phyloP scores from a whole-genome alignment of 1,140 invertebrate species.

The Drosophila varians region DNA sequence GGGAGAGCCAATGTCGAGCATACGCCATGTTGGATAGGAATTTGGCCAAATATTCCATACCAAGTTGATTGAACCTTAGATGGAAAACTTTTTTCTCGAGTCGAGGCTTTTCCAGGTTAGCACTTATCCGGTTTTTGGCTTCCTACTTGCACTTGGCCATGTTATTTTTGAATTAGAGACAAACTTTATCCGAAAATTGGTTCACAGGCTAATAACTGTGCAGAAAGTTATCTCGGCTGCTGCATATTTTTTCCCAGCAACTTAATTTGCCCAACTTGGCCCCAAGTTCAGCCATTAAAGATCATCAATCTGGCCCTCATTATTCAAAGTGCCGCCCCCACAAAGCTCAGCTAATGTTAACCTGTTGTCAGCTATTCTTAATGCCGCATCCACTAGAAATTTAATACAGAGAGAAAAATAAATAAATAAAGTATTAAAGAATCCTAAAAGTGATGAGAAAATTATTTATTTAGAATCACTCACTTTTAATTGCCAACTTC shows the following conservation, averaged over 20 bases:
- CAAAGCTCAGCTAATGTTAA: slow-evolving; percentile 49
- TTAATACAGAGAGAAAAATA: not conserved
- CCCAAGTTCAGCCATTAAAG: slow-evolving; percentile 37
- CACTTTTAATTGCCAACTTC: not conserved
- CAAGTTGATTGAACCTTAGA: slow-evolving; percentile 47
- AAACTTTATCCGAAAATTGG: not conserved
- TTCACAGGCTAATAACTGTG: not conserved
- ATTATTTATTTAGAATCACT: not conserved
- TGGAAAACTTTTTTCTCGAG: slow-evolving; percentile 12
- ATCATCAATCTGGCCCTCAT: slow-evolving; percentile 49
- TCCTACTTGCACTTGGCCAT: slow-evolving; percentile 23
- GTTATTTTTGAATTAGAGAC: not conserved
- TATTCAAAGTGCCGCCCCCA: slow-evolving; percentile 48
- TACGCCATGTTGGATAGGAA: slow-evolving; percentile 46
- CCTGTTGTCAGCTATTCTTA: slow-evolving; percentile 59
- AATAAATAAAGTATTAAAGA: not conserved
- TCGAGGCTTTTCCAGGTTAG: slow-evolving; percentile 32
- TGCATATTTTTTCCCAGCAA: slow-evolving; percentile 7
- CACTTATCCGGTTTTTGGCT: slow-evolving; percentile 25
- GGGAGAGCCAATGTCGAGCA: slow-evolving; percentile 49
- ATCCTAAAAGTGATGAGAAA: not conserved
- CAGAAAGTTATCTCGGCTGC: not conserved
- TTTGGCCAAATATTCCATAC: slow-evolving; percentile 23
- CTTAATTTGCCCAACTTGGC: slow-evolving; percentile 41
- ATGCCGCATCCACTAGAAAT: not conserved